phyloP scores from a whole-genome alignment of 2,888 invertebrate species.

The Oasisia sp. region DNA sequence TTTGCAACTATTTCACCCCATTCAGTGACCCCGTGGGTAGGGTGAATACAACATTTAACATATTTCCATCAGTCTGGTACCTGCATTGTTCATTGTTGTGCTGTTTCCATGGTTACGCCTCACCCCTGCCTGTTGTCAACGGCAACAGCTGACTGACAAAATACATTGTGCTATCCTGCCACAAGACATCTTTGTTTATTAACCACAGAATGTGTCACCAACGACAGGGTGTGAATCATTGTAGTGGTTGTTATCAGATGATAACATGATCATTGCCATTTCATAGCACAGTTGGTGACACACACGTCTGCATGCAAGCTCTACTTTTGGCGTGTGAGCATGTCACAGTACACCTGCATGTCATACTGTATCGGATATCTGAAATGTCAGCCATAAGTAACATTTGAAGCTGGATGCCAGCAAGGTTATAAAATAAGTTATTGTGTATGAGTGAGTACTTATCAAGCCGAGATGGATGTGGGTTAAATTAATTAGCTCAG shows the following conservation, averaged over 20 bases:
- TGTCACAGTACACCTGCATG: not conserved
- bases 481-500: no score
- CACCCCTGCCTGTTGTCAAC: not conserved
- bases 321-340: not conserved
- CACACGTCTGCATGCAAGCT: not conserved
- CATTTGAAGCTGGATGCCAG: no score
- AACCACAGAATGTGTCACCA: not conserved
- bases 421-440: no score
- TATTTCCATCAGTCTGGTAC: not conserved
- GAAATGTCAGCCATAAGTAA: not conserved
- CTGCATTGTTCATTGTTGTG: not conserved
- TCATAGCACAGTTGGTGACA: not conserved
- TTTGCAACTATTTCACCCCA: not conserved
- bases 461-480: no score
- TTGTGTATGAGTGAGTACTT: no score
- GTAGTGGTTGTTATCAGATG: constrained; percentile 5
- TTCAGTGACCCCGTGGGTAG: not conserved
- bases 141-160: not conserved
- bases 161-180: not conserved
- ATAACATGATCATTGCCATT: not conserved
- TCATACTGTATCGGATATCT: not conserved
- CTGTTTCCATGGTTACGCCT: not conserved
- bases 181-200: constrained; percentile 21
- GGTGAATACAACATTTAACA: not conserved
- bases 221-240: not conserved